Evolutionary conservation across 2,888 invertebrate species (phyloP), one percentile per base, ranked within the genome.

Genomic region (Calephelis perditalis): DNA sequence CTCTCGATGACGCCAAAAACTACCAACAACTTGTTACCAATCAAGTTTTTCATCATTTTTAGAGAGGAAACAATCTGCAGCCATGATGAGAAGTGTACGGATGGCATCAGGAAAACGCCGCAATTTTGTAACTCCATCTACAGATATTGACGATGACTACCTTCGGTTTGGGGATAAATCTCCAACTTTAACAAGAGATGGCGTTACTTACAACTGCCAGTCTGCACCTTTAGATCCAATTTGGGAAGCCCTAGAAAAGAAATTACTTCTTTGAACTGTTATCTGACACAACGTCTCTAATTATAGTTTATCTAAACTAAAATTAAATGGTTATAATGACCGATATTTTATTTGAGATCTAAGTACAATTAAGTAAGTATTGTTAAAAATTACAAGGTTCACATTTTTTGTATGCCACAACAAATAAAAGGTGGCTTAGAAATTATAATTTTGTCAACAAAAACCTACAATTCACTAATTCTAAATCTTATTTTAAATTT

Each of bases 201-300:
- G 59, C 55, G 65, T 64, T 60, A 57, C 49, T 0, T 72, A 68
- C 67, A 65, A 61, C 46, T 66, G 62, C 49, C 37, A 63, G 7
- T 58, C 62, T 8, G 64, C 70, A 1, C 78, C 78, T 0, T 76
- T 88, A 0, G 80, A 82, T 63, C 86, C 86, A 0, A 62, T 67
- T 2, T 89, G 88, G 88, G 85, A 85, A 0, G 85, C 80, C 2
- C 67, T 89, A 15, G 87, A 85, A 58, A 75, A 76, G 55, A 87
- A 86, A 66, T 68, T 88, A 0, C 72, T 79, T 73, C 62, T 78
- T 3, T 79, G 73, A 68, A 15, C 9, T 15, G 26, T 49, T 49
- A 5, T 4, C 15, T 9, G 5, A 49, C 26, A 10, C 5, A 26
- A 49, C 26, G 26, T 49, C 10, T 10, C 10, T 15, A 9, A 26